phyloP scores from a whole-genome alignment of 2,888 invertebrate genomes.

The Drosophila mercatorum region DNA sequence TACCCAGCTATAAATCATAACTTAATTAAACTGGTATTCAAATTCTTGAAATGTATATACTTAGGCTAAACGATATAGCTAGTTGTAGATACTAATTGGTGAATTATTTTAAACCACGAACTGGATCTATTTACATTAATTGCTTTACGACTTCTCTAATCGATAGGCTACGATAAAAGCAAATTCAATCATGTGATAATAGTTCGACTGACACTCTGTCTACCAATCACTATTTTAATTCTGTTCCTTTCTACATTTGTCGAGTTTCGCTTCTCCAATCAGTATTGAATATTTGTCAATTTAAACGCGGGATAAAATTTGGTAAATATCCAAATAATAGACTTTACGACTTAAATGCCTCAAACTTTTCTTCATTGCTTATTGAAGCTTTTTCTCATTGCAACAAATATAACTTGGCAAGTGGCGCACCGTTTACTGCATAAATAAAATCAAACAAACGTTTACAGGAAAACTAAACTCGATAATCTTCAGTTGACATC shows the following conservation, averaged over 20 bases:
- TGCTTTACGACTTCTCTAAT: conserved; percentile 3
- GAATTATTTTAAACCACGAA: not conserved
- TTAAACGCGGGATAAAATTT: not conserved
- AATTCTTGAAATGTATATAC: not conserved
- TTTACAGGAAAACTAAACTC: conserved; percentile 32
- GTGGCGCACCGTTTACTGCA: not conserved
- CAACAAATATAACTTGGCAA: not conserved
- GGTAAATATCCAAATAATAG: not conserved
- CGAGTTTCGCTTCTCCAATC: not conserved
- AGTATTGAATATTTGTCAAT: not conserved
- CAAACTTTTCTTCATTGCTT: not conserved
- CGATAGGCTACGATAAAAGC: not conserved
- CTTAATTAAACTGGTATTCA: conserved; percentile 5
- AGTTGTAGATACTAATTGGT: not conserved
- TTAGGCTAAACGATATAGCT: conserved; percentile 4
- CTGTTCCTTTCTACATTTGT: not conserved
- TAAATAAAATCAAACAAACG: not conserved
- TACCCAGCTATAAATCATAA: conserved; percentile 23
- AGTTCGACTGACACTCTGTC: not conserved
- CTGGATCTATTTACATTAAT: conserved; percentile 1
- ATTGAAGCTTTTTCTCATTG: not conserved
- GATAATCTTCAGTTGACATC: conserved; percentile 21
- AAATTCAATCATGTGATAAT: not conserved
- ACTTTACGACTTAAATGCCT: not conserved
- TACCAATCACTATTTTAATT: not conserved